These are phyloP conservation scores for Lampris incognitus DNA, from an alignment of 2,113 vertebrate species.

Conservation along the genomic window DNA sequence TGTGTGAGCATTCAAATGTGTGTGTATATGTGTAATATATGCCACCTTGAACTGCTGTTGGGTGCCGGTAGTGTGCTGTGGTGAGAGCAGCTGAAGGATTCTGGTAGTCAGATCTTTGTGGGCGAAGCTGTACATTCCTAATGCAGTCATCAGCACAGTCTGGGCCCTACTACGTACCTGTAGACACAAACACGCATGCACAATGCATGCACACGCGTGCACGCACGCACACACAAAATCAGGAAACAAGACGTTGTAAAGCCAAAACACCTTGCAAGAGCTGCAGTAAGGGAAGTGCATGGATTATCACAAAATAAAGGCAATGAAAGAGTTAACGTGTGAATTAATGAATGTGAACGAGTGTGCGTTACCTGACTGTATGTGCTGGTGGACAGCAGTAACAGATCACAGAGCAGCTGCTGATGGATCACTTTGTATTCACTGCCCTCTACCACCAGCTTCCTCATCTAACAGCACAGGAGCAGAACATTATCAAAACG, in stretches of 20 bases:
- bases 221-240: background rate
- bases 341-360: background rate
- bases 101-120: constrained; percentile 94
- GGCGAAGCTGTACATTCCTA: constrained; percentile 94
- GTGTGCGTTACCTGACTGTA: constrained; percentile 88
- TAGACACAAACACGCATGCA: constrained; percentile 26
- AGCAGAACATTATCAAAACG: constrained; percentile 1
- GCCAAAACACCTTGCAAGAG: no score
- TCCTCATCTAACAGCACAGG: constrained; percentile 86
- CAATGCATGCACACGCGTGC: constrained; percentile 7
- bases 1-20: background rate
- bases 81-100: constrained; percentile 89
- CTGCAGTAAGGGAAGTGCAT: no score
- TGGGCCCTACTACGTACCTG: constrained; percentile 96
- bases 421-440: constrained; percentile 94
- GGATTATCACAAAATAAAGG: constrained; percentile 5
- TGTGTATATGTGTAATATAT: constrained; percentile 4
- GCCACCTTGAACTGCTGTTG: constrained; percentile 96
- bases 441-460: constrained; percentile 92
- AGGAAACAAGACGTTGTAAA: no score
- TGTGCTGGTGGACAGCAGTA: constrained; percentile 94
- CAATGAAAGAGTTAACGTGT: background rate
- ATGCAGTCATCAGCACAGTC: constrained; percentile 90
- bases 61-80: constrained; percentile 83
- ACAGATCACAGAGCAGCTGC: constrained; percentile 91